Conservation (phyloP, 2,113 vertebrate species). For the Elanoides forficatus region DNA sequence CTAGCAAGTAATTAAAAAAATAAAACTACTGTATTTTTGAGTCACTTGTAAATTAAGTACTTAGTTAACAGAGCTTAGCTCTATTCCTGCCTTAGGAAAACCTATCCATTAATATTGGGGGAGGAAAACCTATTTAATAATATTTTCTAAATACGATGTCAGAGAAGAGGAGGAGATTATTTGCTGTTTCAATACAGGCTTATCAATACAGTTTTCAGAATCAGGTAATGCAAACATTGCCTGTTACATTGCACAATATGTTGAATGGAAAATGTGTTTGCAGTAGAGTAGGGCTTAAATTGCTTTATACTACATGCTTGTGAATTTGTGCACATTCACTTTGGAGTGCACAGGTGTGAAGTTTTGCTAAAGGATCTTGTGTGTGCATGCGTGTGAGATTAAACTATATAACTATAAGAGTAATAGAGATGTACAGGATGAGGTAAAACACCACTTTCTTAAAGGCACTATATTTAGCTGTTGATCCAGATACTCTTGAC, state of each 20-base stretch:
- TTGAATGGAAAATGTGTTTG: not conserved
- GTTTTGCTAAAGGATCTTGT: not conserved
- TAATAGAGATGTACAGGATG: not conserved
- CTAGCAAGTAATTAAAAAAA: not conserved
- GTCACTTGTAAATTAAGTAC: not conserved
- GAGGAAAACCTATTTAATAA: not conserved
- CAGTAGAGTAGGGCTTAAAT: not conserved
- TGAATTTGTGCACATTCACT: not conserved
- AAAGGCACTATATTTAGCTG: conserved; percentile 15
- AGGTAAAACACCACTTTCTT: conserved; percentile 39
- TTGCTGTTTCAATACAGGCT: not conserved
- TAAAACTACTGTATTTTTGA: not conserved
- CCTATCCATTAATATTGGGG: not conserved
- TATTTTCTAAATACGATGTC: not conserved
- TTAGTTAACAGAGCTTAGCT: not conserved
- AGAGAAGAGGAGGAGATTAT: not conserved
- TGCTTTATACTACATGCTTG: not conserved
- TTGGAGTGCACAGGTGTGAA: not conserved
- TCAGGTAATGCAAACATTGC: not conserved
- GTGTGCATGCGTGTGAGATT: not conserved
- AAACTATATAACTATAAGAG: not conserved
- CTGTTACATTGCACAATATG: not conserved
- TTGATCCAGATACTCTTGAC: conserved; percentile 20
- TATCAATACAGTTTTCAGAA: not conserved
- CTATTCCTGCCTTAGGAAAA: not conserved